Evolutionary conservation across 2,888 invertebrate species (phyloP).

Genomic region (Nysson spinosus): DNA sequence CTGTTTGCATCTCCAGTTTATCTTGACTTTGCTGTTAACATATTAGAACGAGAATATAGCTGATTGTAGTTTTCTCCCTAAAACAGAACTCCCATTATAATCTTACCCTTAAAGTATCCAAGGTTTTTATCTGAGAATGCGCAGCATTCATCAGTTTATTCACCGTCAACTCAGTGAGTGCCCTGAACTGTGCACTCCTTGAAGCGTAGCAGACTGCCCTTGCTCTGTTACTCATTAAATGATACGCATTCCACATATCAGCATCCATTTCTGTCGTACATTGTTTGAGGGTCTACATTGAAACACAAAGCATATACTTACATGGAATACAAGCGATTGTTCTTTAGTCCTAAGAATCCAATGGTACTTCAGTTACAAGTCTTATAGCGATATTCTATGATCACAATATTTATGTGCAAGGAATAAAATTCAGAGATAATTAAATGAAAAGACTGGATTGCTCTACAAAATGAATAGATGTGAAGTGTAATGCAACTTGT

Average conservation of each 20-base stretch:
- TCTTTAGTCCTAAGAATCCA: too few relatives aligned
- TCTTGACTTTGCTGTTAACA: constrained; percentile 77
- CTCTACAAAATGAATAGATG: not conserved
- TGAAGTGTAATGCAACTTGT: not conserved
- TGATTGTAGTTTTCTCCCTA: not conserved
- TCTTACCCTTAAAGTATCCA: constrained; percentile 77
- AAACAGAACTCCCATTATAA: not conserved
- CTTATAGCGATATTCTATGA: too few relatives aligned
- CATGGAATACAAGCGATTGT: too few relatives aligned
- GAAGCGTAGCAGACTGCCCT: constrained; percentile 83
- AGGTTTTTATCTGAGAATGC: constrained; percentile 77
- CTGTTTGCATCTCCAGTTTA: constrained; percentile 76
- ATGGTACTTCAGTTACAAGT: too few relatives aligned
- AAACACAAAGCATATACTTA: constrained; percentile 13
- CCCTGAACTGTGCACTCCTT: constrained; percentile 82
- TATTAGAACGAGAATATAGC: not conserved
- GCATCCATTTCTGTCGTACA: constrained; percentile 84
- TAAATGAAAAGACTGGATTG: not conserved
- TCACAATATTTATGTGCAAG: too few relatives aligned
- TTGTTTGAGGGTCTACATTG: constrained; percentile 79
- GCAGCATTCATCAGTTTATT: constrained; percentile 81
- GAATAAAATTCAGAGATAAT: too few relatives aligned
- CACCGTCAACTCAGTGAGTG: constrained; percentile 82
- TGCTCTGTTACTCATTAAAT: constrained; percentile 83
- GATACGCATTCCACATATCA: constrained; percentile 85